Conservation (phyloP, 1,140 invertebrate genomes). For the Aphaenogaster floridana region DNA sequence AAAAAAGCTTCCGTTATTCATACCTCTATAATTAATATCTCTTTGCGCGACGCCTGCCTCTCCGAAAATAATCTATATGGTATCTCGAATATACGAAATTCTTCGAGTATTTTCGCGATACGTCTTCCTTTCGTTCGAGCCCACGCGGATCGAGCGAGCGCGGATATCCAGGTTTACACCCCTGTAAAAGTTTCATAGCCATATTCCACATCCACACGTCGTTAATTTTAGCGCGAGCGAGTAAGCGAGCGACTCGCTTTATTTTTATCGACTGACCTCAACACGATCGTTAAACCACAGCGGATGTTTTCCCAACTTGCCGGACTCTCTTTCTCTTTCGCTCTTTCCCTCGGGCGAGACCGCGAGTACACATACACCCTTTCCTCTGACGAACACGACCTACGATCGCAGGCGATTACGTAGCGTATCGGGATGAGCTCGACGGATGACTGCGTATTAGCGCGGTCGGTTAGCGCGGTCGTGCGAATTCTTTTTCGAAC, state of each 20-base stretch:
- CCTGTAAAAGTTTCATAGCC: constrained; percentile 78
- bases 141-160: constrained; percentile 37
- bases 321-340: constrained; percentile 32
- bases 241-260: constrained; percentile 69
- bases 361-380: background rate
- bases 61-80: background rate
- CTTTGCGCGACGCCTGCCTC: background rate
- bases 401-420: constrained; percentile 18
- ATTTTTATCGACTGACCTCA: constrained; percentile 79
- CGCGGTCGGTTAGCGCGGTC: background rate
- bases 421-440: constrained; percentile 31
- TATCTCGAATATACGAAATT: background rate
- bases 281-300: constrained; percentile 75
- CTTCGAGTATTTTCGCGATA: background rate
- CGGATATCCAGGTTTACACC: constrained; percentile 75
- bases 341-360: background rate
- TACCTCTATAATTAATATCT: background rate
- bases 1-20: background rate
- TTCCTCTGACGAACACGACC: background rate
- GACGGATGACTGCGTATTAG: background rate
- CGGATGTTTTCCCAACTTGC: constrained; percentile 70
- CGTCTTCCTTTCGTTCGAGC: background rate
- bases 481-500: background rate
- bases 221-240: constrained; percentile 76
- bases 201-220: constrained; percentile 77